phyloP scores from a whole-genome alignment of 2,888 invertebrate species.

The Torymus texanus region DNA sequence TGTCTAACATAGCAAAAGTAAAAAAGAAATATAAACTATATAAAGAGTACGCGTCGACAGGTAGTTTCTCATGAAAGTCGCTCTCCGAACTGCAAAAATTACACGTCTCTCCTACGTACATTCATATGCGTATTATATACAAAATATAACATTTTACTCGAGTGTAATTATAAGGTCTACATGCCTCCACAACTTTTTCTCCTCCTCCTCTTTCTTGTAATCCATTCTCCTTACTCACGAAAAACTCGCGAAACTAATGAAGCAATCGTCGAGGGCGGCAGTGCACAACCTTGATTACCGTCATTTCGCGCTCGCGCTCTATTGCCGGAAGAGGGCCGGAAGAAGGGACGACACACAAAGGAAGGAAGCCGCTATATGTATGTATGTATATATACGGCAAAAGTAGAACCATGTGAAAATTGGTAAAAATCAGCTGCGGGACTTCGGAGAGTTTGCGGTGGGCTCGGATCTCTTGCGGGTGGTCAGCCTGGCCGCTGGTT shows the following conservation, averaged over 20 bases:
- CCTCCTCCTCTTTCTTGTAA: too few species aligned
- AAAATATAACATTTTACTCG: too few species aligned
- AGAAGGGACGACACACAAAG: slow-evolving; percentile 12
- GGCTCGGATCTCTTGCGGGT: not conserved
- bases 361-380: slow-evolving; percentile 24
- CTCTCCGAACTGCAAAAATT: too few species aligned
- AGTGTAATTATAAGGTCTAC: too few species aligned
- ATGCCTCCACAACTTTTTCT: too few species aligned
- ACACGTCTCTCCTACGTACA: too few species aligned
- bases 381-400: slow-evolving; percentile 2
- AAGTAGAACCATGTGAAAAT: slow-evolving; percentile 43
- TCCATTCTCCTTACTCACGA: too few species aligned
- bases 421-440: not conserved
- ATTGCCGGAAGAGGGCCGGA: slow-evolving; percentile 22
- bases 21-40: too few species aligned
- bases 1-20: too few species aligned
- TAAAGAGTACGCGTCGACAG: too few species aligned
- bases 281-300: slow-evolving; percentile 16
- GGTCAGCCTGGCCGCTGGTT: not conserved
- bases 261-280: slow-evolving; percentile 19
- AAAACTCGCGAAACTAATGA: slow-evolving; percentile 24
- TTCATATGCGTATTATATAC: too few species aligned
- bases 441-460: not conserved
- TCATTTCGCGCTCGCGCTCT: slow-evolving; percentile 16
- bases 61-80: too few species aligned